phyloP scores from a whole-genome alignment of 2,113 vertebrate genomes.

The Nycticryphes semicollaris region DNA sequence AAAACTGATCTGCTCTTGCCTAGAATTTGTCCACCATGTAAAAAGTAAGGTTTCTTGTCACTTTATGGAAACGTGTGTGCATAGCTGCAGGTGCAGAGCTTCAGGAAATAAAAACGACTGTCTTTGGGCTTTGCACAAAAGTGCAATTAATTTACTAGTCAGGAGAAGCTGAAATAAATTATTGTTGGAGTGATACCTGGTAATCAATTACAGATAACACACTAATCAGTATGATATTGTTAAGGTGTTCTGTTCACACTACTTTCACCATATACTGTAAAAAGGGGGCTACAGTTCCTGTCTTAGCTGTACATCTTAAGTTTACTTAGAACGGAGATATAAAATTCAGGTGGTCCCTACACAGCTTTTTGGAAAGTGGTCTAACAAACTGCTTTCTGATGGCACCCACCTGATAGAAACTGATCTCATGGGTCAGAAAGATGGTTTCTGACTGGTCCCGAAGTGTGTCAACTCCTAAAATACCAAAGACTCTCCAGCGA shows the following conservation, averaged over 20 bases:
- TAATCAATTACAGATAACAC: not conserved
- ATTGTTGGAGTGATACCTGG: not conserved
- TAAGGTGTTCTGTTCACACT: not conserved
- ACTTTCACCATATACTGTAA: not conserved
- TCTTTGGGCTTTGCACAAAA: not conserved
- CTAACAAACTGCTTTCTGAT: not conserved
- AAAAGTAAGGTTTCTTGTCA: not conserved
- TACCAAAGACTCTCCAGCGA: slow-evolving; percentile 72
- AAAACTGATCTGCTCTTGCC: fast-evolving
- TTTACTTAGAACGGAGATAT: not conserved
- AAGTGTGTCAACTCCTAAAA: slow-evolving; percentile 79
- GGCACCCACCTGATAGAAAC: slow-evolving; percentile 76
- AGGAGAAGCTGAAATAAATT: not conserved
- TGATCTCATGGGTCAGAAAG: slow-evolving; percentile 77
- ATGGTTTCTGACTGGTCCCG: slow-evolving; percentile 57
- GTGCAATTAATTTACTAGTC: not conserved
- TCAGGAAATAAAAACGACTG: not conserved
- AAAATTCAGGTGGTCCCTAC: not conserved
- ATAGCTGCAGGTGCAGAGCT: not conserved
- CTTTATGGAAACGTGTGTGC: not conserved
- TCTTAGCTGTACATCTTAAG: not conserved
- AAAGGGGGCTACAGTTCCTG: not conserved
- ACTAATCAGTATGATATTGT: not conserved
- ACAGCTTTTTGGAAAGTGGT: not conserved
- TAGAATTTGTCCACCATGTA: not conserved